Percentiles rank a stretch among this genome's conserved stretches.
These are phyloP conservation scores for Heliconius charithonia DNA, from an alignment of 2,888 invertebrate genomes.

Conservation along the genomic window DNA sequence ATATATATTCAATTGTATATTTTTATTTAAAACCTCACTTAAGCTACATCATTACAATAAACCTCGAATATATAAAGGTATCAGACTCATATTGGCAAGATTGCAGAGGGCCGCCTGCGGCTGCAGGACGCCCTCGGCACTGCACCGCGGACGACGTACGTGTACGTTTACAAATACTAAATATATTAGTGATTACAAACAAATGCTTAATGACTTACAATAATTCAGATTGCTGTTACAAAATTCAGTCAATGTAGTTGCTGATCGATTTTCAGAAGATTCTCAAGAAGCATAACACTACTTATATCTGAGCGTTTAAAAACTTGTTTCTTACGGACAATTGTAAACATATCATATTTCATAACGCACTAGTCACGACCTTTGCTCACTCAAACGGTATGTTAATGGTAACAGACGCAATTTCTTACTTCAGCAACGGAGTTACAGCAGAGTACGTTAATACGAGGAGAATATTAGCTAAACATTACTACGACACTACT, in stretches of 20 bases:
- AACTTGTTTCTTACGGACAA: neutral
- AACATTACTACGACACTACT: neutral
- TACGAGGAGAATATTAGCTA: neutral
- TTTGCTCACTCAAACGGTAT: constrained; percentile 21
- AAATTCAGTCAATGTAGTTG: too few relatives aligned
- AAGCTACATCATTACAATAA: constrained; percentile 50
- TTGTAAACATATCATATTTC: constrained; percentile 13
- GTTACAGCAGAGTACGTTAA: neutral
- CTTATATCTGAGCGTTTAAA: neutral
- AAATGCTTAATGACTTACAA: neutral
- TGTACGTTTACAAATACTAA: constrained; percentile 1
- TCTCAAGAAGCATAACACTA: neutral
- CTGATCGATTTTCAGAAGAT: too few relatives aligned
- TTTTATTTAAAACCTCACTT: constrained; percentile 63
- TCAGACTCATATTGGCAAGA: constrained; percentile 78
- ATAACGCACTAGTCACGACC: constrained; percentile 25
- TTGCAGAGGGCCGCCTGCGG: constrained; percentile 43
- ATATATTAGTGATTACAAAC: neutral
- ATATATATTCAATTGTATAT: constrained; percentile 60
- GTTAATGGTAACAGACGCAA: constrained; percentile 28
- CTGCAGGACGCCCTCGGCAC: constrained; percentile 10
- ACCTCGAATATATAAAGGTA: constrained; percentile 56
- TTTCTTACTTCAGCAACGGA: neutral
- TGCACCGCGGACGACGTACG: neutral
- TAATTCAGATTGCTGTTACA: neutral